phyloP scores from a whole-genome alignment of 1,140 invertebrate species.

The Calosoma granatense region DNA sequence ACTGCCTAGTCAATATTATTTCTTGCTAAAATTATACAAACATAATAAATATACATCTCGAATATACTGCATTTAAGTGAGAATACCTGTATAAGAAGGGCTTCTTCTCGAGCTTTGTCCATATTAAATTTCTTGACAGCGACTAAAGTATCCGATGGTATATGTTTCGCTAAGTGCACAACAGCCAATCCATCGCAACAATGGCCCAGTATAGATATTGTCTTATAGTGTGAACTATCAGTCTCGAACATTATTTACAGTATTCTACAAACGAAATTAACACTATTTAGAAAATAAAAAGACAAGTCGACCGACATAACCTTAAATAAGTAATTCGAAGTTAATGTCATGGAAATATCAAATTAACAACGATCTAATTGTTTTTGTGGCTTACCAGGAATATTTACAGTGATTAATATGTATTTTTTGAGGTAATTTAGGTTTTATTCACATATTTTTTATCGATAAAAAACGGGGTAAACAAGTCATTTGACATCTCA shows the following conservation, averaged over 20 bases:
- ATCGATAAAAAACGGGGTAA: background rate
- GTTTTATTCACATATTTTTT: background rate
- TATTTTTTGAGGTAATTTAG: too few species aligned
- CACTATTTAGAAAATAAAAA: constrained; percentile 10
- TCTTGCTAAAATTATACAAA: constrained; percentile 42
- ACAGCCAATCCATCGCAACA: constrained; percentile 54
- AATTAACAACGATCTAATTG: too few species aligned
- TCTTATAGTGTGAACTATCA: constrained; percentile 38
- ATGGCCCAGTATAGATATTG: constrained; percentile 51
- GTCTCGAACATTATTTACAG: constrained; percentile 19
- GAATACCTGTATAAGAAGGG: constrained; percentile 52
- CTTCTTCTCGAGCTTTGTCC: constrained; percentile 56
- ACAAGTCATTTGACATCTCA: background rate
- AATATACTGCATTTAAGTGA: constrained; percentile 10
- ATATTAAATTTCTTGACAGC: constrained; percentile 67
- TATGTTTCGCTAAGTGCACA: constrained; percentile 58
- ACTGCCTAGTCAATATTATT: constrained; percentile 63
- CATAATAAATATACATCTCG: constrained; percentile 10
- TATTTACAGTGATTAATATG: too few species aligned
- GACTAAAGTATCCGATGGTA: constrained; percentile 53
- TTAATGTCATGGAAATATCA: too few species aligned
- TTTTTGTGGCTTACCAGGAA: too few species aligned
- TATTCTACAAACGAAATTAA: too few species aligned
- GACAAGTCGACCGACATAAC: background rate
- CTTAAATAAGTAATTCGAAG: too few species aligned